Percentiles rank a stretch among this genome's conserved stretches.
Evolutionary conservation across 2,797 vertebrate species (phyloP).

Genomic region (Chelmon rostratus): DNA sequence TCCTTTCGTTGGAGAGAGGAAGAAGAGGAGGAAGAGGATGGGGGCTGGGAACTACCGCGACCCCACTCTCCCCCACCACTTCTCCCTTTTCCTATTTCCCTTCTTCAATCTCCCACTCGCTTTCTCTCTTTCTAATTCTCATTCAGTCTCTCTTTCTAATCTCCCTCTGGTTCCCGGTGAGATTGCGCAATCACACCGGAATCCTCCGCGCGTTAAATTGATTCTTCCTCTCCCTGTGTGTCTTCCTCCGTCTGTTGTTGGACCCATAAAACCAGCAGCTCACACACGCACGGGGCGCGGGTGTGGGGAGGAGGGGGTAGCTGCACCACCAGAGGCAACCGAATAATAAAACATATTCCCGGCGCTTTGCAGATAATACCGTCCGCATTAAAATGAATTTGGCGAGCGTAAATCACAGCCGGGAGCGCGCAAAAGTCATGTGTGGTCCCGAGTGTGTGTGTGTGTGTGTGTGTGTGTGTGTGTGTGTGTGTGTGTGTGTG

Average conservation of each 20-base stretch:
- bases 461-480: conserved; percentile 10
- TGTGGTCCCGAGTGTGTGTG: conserved; percentile 29
- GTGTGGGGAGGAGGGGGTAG: neutral
- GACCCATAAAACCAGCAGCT: conserved; percentile 57
- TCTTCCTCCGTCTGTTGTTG: conserved; percentile 70
- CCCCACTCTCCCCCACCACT: neutral
- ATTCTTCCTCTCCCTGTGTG: conserved; percentile 71
- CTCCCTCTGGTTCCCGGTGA: conserved; percentile 77
- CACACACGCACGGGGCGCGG: conserved; percentile 28
- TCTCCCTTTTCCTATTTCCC: conserved; percentile 43
- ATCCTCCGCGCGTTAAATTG: conserved; percentile 82
- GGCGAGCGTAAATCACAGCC: conserved; percentile 59
- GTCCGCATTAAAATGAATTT: conserved; percentile 71
- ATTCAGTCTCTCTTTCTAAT: conserved; percentile 70
- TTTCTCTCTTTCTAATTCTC: conserved; percentile 60
- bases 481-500: neutral
- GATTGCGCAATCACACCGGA: conserved; percentile 80
- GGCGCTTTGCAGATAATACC: conserved; percentile 70
- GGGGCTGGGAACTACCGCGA: conserved; percentile 31
- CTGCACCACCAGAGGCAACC: conserved; percentile 58
- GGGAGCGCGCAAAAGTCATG: conserved; percentile 38
- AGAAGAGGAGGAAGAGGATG: conserved; percentile 82
- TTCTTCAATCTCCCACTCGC: conserved; percentile 35
- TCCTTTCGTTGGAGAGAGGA: conserved; percentile 80
- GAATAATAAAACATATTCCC: conserved; percentile 75